Conservation (phyloP, 2,113 vertebrate species). For the Oryzias woworae region DNA sequence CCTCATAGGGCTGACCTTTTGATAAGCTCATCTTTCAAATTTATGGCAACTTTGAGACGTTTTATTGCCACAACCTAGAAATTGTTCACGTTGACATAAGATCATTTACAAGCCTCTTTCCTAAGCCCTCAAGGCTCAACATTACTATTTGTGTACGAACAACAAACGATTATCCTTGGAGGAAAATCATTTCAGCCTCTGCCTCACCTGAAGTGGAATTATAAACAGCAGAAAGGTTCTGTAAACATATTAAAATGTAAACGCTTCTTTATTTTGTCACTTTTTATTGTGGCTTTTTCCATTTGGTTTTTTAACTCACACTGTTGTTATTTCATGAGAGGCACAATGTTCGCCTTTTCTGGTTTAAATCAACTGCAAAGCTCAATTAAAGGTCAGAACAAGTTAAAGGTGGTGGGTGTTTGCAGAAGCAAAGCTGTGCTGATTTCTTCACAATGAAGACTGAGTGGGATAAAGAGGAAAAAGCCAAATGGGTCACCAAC, state of each 20-base stretch:
- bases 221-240: slow-evolving; percentile 19
- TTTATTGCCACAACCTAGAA: slow-evolving; percentile 69
- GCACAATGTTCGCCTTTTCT: slow-evolving; percentile 13
- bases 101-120: slow-evolving; percentile 65
- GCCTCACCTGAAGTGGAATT: slow-evolving; percentile 40
- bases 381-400: slow-evolving; percentile 42
- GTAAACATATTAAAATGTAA: slow-evolving; percentile 24
- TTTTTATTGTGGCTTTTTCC: slow-evolving; percentile 4
- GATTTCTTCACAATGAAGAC: slow-evolving; percentile 19
- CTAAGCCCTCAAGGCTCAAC: slow-evolving; percentile 58
- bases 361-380: slow-evolving; percentile 23
- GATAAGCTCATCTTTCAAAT: slow-evolving; percentile 71
- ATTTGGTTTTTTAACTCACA: slow-evolving; percentile 17
- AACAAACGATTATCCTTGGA: slow-evolving; percentile 56
- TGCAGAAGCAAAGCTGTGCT: not conserved
- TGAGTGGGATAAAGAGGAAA: slow-evolving; percentile 40
- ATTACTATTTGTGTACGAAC: slow-evolving; percentile 53
- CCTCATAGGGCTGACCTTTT: slow-evolving; percentile 69
- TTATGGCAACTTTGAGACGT: slow-evolving; percentile 58
- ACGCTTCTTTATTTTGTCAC: not conserved
- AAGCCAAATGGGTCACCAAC: slow-evolving; percentile 17
- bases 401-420: slow-evolving; percentile 20
- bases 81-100: slow-evolving; percentile 63
- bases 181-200: slow-evolving; percentile 41
- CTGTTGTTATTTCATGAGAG: not conserved